phyloP scores from a whole-genome alignment of 1,140 invertebrate species.

The Neodiprion fabricii region DNA sequence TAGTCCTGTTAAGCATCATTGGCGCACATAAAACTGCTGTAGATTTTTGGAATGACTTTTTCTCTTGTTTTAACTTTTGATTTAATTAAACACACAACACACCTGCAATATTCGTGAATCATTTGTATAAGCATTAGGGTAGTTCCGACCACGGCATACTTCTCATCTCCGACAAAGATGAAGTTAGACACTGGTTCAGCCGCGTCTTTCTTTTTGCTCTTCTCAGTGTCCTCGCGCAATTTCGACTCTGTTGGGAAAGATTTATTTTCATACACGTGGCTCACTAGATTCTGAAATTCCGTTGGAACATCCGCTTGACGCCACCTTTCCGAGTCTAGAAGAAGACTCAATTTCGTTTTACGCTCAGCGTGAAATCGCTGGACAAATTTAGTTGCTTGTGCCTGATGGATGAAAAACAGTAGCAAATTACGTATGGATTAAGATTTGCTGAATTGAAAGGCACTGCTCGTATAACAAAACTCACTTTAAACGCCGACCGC shows the following conservation, averaged over 20 bases:
- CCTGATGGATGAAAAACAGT: constrained; percentile 37
- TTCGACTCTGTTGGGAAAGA: constrained; percentile 57
- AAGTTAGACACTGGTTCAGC: constrained; percentile 56
- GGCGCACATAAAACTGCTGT: background rate
- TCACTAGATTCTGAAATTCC: constrained; percentile 84
- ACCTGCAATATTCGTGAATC: constrained; percentile 89
- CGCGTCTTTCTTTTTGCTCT: constrained; percentile 48
- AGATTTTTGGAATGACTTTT: constrained; percentile 5
- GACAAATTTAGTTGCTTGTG: constrained; percentile 88
- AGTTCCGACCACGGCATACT: constrained; percentile 84
- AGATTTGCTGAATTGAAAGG: constrained; percentile 8
- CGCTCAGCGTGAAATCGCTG: constrained; percentile 89
- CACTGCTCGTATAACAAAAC: constrained; percentile 51
- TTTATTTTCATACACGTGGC: constrained; percentile 51
- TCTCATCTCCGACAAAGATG: constrained; percentile 79
- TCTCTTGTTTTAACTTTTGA: background rate
- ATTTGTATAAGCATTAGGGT: constrained; percentile 87
- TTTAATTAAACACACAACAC: constrained; percentile 56
- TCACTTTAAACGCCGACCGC: constrained; percentile 81
- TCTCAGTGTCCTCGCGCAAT: constrained; percentile 45
- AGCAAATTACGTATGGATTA: constrained; percentile 13
- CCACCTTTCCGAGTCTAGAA: constrained; percentile 93
- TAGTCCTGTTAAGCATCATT: no score
- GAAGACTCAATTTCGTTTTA: constrained; percentile 81
- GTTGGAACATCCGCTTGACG: constrained; percentile 88